These are phyloP conservation scores for Limenitis camilla DNA, from an alignment of 2,888 invertebrate genomes.

Conservation along the genomic window DNA sequence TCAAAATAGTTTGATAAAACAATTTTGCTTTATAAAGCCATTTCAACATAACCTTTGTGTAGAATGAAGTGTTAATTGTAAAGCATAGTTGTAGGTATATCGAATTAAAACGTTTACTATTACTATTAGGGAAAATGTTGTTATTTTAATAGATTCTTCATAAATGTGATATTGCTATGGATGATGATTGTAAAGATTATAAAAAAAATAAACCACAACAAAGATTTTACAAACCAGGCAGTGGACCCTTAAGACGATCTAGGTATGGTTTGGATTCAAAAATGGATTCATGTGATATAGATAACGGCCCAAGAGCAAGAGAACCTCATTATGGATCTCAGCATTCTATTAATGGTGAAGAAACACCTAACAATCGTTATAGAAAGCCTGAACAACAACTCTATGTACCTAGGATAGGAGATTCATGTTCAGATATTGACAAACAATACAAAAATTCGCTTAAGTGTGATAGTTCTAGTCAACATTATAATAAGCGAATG, in stretches of 20 bases:
- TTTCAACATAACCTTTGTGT: slow-evolving; percentile 51
- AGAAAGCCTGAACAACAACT: slow-evolving; percentile 67
- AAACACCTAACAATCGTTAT: slow-evolving; percentile 41
- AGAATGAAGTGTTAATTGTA: slow-evolving; percentile 23
- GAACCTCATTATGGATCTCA: slow-evolving; percentile 59
- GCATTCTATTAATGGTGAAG: slow-evolving; percentile 55
- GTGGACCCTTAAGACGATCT: slow-evolving; percentile 82
- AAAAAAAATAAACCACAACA: slow-evolving; percentile 80
- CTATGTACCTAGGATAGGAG: slow-evolving; percentile 57
- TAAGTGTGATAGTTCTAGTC: slow-evolving; percentile 63
- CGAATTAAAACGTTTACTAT: slow-evolving; percentile 10
- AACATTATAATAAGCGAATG: slow-evolving; percentile 53
- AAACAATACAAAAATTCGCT: slow-evolving; percentile 44
- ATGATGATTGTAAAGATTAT: slow-evolving; percentile 72
- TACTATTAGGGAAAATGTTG: slow-evolving; percentile 32
- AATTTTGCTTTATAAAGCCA: slow-evolving; percentile 33
- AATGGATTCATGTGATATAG: slow-evolving; percentile 63
- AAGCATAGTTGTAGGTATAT: slow-evolving; percentile 8
- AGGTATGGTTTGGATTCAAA: slow-evolving; percentile 75
- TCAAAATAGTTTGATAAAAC: slow-evolving; percentile 19
- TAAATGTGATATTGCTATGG: slow-evolving; percentile 61
- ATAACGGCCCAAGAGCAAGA: slow-evolving; percentile 44
- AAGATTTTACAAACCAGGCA: slow-evolving; percentile 83
- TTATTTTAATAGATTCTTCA: slow-evolving; percentile 37
- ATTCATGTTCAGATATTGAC: slow-evolving; percentile 48